phyloP scores from a whole-genome alignment of 2,113 vertebrate genomes.

The Cichladusa arquata region DNA sequence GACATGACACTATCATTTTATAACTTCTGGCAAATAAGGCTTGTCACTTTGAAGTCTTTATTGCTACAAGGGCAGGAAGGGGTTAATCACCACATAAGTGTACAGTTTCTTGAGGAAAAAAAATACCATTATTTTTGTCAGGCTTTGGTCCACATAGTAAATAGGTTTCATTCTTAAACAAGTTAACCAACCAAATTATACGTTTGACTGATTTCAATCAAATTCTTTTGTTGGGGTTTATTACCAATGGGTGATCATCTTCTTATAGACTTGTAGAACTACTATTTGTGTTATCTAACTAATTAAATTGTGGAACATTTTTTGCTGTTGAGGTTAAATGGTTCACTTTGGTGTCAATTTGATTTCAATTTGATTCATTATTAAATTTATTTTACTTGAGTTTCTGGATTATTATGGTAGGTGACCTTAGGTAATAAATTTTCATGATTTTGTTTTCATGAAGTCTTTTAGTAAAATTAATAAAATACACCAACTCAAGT shows the following conservation, averaged over 20 bases:
- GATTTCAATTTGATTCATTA: not conserved
- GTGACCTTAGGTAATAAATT: not conserved
- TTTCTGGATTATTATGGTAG: not conserved
- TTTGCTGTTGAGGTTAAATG: not conserved
- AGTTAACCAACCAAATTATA: not conserved
- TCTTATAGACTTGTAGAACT: not conserved
- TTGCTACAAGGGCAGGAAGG: not conserved
- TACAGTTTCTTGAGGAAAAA: not conserved
- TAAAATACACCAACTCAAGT: not conserved
- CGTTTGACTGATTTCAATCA: not conserved
- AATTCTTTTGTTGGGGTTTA: not conserved
- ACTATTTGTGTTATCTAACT: not conserved
- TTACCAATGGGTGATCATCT: not conserved
- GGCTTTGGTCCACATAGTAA: not conserved
- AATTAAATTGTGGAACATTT: not conserved
- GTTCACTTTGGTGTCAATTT: not conserved
- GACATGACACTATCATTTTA: not conserved
- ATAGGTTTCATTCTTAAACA: not conserved
- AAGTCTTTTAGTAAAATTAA: not conserved
- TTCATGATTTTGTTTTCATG: not conserved
- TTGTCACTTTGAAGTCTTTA: not conserved
- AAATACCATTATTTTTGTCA: not conserved
- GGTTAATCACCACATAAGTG: not conserved
- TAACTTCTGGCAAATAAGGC: not conserved
- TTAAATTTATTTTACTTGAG: not conserved